Conservation (phyloP, 2,888 invertebrate genomes). For the Drosophila kambysellisi region DNA sequence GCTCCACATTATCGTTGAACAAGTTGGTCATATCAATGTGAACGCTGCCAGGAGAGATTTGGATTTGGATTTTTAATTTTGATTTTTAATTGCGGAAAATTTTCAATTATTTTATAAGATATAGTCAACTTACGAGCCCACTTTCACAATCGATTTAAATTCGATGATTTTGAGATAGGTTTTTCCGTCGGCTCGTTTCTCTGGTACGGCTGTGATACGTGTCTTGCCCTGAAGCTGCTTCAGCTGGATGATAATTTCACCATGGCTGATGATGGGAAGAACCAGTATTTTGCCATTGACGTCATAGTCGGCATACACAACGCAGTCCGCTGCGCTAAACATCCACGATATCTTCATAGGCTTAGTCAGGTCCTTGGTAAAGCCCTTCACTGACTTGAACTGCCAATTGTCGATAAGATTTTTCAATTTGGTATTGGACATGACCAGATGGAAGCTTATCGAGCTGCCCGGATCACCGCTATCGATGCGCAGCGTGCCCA, state of each 20-base stretch:
- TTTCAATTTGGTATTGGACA: constrained; percentile 57
- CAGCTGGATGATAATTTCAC: constrained; percentile 52
- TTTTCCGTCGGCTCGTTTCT: constrained; percentile 60
- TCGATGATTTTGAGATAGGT: constrained; percentile 57
- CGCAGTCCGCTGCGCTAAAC: constrained; percentile 26
- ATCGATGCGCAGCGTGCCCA: constrained; percentile 55
- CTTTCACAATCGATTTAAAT: constrained; percentile 47
- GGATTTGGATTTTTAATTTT: too few relatives aligned
- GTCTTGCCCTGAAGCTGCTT: constrained; percentile 39
- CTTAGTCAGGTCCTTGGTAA: constrained; percentile 56
- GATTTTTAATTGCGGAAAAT: too few relatives aligned
- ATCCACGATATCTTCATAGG: constrained; percentile 55
- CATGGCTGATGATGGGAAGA: constrained; percentile 68
- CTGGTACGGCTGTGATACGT: constrained; percentile 33
- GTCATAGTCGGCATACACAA: constrained; percentile 65
- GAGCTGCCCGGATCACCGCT: constrained; percentile 52
- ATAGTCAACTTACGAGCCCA: constrained; percentile 52
- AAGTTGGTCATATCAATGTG: constrained; percentile 69
- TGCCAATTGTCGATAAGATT: constrained; percentile 39
- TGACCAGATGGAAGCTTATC: constrained; percentile 60
- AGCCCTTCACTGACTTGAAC: constrained; percentile 63
- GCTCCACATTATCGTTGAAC: constrained; percentile 65
- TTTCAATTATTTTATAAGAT: too few relatives aligned
- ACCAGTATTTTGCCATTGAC: constrained; percentile 69
- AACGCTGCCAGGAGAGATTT: constrained; percentile 48